A percentile compares a stretch with the other conserved stretches of the same genome.
phyloP scores from a whole-genome alignment of 2,113 vertebrate species.

The Podarcis muralis region DNA sequence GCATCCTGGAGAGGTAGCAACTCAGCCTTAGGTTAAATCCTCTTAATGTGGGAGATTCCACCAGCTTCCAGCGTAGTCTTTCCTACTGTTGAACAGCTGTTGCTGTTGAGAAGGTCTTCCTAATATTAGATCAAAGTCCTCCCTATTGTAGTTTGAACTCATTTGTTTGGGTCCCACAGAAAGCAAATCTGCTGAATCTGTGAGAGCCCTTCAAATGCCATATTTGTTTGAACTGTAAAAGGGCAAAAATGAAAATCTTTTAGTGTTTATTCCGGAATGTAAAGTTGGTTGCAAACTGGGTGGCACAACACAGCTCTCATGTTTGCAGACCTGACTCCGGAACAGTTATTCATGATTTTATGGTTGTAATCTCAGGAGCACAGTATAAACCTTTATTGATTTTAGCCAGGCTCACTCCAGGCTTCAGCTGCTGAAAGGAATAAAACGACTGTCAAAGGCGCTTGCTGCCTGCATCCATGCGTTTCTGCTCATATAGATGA shows the following conservation, averaged over 20 bases:
- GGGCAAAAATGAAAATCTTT: background rate
- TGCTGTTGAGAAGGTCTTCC: background rate
- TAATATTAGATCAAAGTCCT: background rate
- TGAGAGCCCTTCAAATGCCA: background rate
- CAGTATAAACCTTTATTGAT: background rate
- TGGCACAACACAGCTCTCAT: background rate
- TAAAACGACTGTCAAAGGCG: background rate
- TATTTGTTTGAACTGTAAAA: background rate
- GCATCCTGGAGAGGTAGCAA: background rate
- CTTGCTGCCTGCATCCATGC: background rate
- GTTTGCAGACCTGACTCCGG: background rate
- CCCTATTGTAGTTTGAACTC: background rate
- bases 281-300: background rate
- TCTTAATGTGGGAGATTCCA: background rate
- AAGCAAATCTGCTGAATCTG: background rate
- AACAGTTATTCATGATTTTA: background rate
- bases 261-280: background rate
- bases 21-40: background rate
- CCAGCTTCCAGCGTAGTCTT: background rate
- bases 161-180: background rate
- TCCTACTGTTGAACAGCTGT: background rate
- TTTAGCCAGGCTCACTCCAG: slow-evolving; percentile 26
- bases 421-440: slow-evolving; percentile 29
- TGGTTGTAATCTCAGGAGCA: background rate
- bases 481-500: slow-evolving; percentile 3